Percentiles rank a stretch among this genome's conserved stretches.
phyloP scores from a whole-genome alignment of 2,888 invertebrate genomes.

The Caenorhabditis wallacei region DNA sequence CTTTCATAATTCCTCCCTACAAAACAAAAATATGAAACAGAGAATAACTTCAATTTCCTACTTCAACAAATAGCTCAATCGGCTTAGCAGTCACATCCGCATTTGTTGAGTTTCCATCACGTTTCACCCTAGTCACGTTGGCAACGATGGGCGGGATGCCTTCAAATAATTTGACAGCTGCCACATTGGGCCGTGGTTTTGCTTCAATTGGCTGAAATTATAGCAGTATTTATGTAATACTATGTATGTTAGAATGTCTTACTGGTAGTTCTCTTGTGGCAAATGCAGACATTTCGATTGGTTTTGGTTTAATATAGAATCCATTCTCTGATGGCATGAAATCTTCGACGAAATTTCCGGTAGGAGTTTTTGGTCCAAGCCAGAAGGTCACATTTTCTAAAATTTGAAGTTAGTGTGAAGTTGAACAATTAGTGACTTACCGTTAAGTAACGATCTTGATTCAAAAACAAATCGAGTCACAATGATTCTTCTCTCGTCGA shows the following conservation, averaged over 20 bases:
- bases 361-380: slow-evolving; percentile 79
- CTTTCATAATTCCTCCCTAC: slow-evolving; percentile 63
- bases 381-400: slow-evolving; percentile 83
- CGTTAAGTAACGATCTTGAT: slow-evolving; percentile 74
- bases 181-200: slow-evolving; percentile 60
- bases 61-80: slow-evolving; percentile 64
- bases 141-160: slow-evolving; percentile 65
- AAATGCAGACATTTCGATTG: slow-evolving; percentile 77
- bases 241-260: too few species aligned
- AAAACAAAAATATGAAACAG: background rate
- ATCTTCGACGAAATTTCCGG: slow-evolving; percentile 74
- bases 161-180: slow-evolving; percentile 55
- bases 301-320: slow-evolving; percentile 79
- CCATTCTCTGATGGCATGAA: slow-evolving; percentile 82
- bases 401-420: background rate
- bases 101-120: slow-evolving; percentile 12
- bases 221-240: background rate
- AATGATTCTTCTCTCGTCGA: slow-evolving; percentile 78
- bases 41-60: background rate
- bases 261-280: slow-evolving; percentile 69
- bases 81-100: slow-evolving; percentile 50
- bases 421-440: slow-evolving; percentile 35
- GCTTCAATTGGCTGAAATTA: slow-evolving; percentile 68
- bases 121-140: slow-evolving; percentile 31
- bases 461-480: slow-evolving; percentile 82